Percentiles rank a stretch among this genome's conserved stretches.
phyloP scores from a whole-genome alignment of 1,140 invertebrate species.

The Sycophaga agraensis region DNA sequence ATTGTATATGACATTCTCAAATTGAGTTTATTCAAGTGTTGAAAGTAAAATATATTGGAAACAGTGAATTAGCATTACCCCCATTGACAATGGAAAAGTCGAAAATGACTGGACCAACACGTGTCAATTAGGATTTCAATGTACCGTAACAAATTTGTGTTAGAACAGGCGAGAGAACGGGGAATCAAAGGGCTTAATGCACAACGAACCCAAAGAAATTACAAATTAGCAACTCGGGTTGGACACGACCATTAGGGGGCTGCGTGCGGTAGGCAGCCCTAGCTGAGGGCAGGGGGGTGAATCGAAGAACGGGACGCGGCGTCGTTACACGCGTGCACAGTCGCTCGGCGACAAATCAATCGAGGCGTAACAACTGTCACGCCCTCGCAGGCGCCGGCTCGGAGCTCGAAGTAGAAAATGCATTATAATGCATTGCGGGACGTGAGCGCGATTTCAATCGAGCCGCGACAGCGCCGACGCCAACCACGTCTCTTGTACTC shows the following conservation, averaged over 20 bases:
- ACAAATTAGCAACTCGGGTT: neutral
- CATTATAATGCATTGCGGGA: conserved; percentile 43
- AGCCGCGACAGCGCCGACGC: conserved; percentile 1
- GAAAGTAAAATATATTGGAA: too few relatives aligned
- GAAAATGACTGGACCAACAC: too few relatives aligned
- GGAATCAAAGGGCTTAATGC: too few relatives aligned
- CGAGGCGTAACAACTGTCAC: conserved; percentile 41
- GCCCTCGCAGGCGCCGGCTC: neutral
- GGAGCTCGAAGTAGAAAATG: conserved; percentile 38
- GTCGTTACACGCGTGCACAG: neutral
- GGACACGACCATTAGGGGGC: neutral
- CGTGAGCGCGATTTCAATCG: conserved; percentile 42
- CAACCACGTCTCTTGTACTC: neutral
- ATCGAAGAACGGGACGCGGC: neutral
- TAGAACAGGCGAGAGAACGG: too few relatives aligned
- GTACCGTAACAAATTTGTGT: too few relatives aligned
- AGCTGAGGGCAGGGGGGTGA: too few relatives aligned
- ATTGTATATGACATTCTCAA: too few relatives aligned
- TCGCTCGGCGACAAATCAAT: conserved; percentile 39
- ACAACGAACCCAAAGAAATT: conserved; percentile 2
- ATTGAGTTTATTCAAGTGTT: too few relatives aligned
- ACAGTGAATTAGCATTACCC: too few relatives aligned
- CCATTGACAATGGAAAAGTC: too few relatives aligned
- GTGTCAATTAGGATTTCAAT: too few relatives aligned
- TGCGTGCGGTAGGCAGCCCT: too few relatives aligned